These are phyloP conservation scores for Papilio helenus DNA, from an alignment of 1,140 invertebrate genomes.

Conservation along the genomic window DNA sequence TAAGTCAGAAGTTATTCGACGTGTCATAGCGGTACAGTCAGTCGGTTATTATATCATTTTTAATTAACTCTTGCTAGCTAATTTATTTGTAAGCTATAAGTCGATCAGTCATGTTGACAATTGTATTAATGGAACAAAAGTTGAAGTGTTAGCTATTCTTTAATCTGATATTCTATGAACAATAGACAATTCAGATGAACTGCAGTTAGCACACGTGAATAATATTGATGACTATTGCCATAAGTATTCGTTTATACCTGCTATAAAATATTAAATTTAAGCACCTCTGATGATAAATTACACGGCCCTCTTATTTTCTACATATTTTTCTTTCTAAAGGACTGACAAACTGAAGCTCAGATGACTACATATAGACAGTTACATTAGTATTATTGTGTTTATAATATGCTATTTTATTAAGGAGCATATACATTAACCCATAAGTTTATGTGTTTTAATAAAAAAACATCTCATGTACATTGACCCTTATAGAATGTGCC, in stretches of 20 bases:
- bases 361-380: too few relatives aligned
- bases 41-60: too few relatives aligned
- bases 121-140: not conserved
- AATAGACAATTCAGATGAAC: not conserved
- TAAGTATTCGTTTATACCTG: not conserved
- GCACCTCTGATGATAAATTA: not conserved
- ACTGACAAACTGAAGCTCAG: not conserved
- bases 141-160: not conserved
- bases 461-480: not conserved
- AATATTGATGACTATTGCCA: not conserved
- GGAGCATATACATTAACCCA: not conserved
- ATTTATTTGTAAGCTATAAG: not conserved
- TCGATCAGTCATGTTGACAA: not conserved
- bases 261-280: not conserved
- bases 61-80: not conserved
- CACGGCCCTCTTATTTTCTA: not conserved
- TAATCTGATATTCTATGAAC: not conserved
- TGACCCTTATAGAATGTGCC: slow-evolving; percentile 20
- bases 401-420: not conserved
- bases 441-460: not conserved
- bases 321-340: not conserved
- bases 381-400: too few relatives aligned
- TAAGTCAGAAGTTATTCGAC: too few relatives aligned
- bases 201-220: not conserved
- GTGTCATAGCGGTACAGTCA: too few relatives aligned